Evolutionary conservation across 2,888 invertebrate species (phyloP), one percentile per base, ranked within the genome.

Genomic region (Leptogaster cylindrica): DNA sequence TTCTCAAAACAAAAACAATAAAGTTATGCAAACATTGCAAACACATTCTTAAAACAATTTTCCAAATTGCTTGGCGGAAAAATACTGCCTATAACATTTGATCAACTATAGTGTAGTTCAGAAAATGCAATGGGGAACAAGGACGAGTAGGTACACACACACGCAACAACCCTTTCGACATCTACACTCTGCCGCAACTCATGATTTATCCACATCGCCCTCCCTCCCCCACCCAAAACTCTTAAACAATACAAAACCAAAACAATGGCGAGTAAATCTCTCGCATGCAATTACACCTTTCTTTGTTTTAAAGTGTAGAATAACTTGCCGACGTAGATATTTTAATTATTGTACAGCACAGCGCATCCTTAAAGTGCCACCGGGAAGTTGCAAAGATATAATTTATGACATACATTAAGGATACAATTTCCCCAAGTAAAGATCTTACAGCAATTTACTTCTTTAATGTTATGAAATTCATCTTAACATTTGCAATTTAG

Each of bases 381-480:
- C 10, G 12, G n/a, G 36, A 55, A 55, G 36, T 36, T 5, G 55
- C 36, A 23, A 25, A 55, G 23, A 55, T 55, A 55, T 55, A 55
- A 55, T 55, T 55, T 55, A 55, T 39, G n/a, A 20, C 20, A 20
- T 39, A 55, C 55, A 55, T 55, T 55, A 55, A 55, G 55, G 20
- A 33, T 20, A 55, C 55, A 39, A 55, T 55, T 10, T 55, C 31
- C 55, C 31, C 36, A 36, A 55, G 36, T 16, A 55, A 55, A 39
- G 36, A 55, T 55, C 55, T 55, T 55, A 28, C 55, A 55, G 55
- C 55, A 55, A 55, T 55, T 55, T 55, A 36, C 55, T 55, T 55
- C 36, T 55, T 55, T 55, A 55, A 55, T 55, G 55, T 36, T 36
- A 20, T 55, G 55, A 55, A 55, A 55, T 55, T 55, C 39, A 55